These are phyloP conservation scores for Novumbra hubbsi DNA, from an alignment of 2,797 vertebrate genomes.

Conservation along the genomic window DNA sequence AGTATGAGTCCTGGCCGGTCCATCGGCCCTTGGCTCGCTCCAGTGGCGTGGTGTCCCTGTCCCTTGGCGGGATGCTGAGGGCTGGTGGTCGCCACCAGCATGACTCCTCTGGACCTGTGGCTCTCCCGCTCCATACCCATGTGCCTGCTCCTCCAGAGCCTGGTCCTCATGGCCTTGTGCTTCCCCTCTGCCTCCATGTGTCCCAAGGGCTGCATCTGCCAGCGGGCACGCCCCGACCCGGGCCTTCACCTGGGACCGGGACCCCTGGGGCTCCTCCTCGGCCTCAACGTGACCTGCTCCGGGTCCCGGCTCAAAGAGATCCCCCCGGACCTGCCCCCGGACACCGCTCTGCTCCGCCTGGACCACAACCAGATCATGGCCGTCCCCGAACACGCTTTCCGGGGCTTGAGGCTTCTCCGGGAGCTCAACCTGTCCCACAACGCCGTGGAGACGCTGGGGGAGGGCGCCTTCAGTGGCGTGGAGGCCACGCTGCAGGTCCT, in stretches of 20 bases:
- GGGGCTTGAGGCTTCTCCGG: conserved; percentile 87
- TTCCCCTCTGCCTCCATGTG: conserved; percentile 98
- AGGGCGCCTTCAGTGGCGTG: conserved; percentile 92
- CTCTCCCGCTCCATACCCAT: conserved; percentile 96
- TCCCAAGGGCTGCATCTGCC: conserved; percentile 94
- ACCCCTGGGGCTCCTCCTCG: conserved; percentile 63
- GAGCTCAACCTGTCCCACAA: conserved; percentile 97
- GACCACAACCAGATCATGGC: conserved; percentile 97
- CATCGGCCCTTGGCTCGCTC: conserved; percentile 58
- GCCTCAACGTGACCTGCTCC: conserved; percentile 93
- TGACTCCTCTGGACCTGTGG: conserved; percentile 98
- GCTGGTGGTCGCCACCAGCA: conserved; percentile 75
- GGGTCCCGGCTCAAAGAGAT: conserved; percentile 95
- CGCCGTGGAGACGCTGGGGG: conserved; percentile 90
- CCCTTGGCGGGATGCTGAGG: conserved; percentile 84
- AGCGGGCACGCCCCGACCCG: conserved; percentile 72
- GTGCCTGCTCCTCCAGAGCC: conserved; percentile 97
- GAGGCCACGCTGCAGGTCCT: conserved; percentile 91
- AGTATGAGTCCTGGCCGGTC: conserved; percentile 61
- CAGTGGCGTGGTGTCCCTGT: conserved; percentile 27
- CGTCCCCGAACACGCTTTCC: conserved; percentile 94
- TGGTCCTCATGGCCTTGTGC: conserved; percentile 98
- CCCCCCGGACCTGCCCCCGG: conserved; percentile 88
- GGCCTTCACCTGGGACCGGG: neutral
- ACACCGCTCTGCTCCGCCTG: conserved; percentile 89